phyloP scores from a whole-genome alignment of 2,797 vertebrate species.

The Dipus sagitta region DNA sequence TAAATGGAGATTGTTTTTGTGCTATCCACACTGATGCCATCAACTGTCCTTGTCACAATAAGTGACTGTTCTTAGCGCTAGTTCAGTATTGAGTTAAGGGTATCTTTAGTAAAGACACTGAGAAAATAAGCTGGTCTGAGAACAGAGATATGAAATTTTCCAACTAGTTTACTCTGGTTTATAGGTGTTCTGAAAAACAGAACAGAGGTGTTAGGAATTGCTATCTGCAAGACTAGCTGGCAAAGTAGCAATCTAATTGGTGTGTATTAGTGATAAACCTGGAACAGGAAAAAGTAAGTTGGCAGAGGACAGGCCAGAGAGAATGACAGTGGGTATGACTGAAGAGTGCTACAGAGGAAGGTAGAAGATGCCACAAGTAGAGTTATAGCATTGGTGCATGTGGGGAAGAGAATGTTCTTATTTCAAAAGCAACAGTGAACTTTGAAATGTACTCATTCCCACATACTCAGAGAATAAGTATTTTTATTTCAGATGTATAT shows the following conservation, averaged over 20 bases:
- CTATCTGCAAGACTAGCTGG: neutral
- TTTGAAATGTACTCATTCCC: neutral
- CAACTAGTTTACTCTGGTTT: neutral
- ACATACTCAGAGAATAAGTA: neutral
- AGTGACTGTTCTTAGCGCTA: neutral
- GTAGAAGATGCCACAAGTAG: neutral
- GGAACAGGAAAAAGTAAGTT: neutral
- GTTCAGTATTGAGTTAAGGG: neutral
- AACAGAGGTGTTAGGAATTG: neutral
- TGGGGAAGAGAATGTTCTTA: neutral
- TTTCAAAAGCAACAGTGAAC: constrained; percentile 36
- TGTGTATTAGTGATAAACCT: neutral
- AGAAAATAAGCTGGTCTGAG: constrained; percentile 18
- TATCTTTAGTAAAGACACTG: neutral
- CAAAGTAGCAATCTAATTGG: neutral
- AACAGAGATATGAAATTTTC: constrained; percentile 18
- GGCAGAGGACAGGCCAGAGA: neutral
- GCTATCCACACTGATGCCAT: neutral
- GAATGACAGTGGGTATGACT: neutral
- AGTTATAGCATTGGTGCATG: neutral
- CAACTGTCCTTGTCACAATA: neutral
- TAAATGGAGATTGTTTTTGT: constrained; percentile 6
- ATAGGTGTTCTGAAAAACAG: constrained; percentile 3
- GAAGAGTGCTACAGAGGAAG: neutral
- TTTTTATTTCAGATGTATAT: constrained; percentile 23